Evolutionary conservation across 2,888 invertebrate species (phyloP), one percentile per base, ranked within the genome.

Genomic region (Hyposoter didymator): DNA sequence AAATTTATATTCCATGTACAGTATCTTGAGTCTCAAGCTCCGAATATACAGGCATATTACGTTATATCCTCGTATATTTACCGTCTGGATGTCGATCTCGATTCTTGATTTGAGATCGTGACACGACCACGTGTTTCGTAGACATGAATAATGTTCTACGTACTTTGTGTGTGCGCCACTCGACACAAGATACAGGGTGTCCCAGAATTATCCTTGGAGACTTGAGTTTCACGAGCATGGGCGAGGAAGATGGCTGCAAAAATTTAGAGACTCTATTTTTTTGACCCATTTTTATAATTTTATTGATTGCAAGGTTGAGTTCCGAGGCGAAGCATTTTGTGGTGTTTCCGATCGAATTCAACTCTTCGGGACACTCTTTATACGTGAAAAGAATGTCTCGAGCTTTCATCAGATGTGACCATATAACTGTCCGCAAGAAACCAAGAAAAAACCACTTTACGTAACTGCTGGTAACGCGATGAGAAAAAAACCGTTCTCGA

Each of bases 391-490:
- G 5, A 39, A 39, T 39, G 35, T 49, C 6, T 49, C 6, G 12
- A n/a, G 75, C 32, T 14, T 66, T 7, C 49, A 6, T 55, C 43
- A 35, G 17, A 49, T 22, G 17, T 14, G 49, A 52, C 12, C 64
- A 75, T 22, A 59, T 22, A 55, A 55, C 75, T 49, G 66, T 66
- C 66, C 17, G 47, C 22, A 47, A 62, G 59, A 70, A 78, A 19
- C 47, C 28, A 69, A 59, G 32, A 70, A 64, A 76, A 80, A 80
- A 80, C 64, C 72, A 32, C 8, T 66, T 84, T 84, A 84, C 55
- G 55, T 84, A 84, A 84, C 66, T 17, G 39, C 75, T 22, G 39
- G 39, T 74, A 78, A 78, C 64, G 72, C 12, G 35, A 12, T 7
- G 64, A 62, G 52, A 72, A 66, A 52, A 64, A 84, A 80, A 55